Conservation (phyloP, 2,888 invertebrate genomes). For the Oscheius myriophilus region DNA sequence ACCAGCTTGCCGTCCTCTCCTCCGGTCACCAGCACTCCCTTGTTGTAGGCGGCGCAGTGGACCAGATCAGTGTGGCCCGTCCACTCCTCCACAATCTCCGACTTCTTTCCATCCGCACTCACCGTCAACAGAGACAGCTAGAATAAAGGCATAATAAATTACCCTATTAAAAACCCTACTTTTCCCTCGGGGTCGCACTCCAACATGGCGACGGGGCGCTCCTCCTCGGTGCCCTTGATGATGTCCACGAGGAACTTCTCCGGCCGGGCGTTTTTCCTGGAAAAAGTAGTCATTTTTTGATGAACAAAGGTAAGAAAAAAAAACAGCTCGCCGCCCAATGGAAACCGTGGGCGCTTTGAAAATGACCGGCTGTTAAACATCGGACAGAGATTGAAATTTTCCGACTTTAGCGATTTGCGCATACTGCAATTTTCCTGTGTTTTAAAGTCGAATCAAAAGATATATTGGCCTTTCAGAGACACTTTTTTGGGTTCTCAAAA, state of each 20-base stretch:
- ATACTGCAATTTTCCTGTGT: too few species aligned
- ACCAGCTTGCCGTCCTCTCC: conserved; percentile 47
- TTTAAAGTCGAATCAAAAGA: too few species aligned
- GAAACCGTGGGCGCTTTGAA: too few species aligned
- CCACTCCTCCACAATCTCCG: conserved; percentile 32
- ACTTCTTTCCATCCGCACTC: conserved; percentile 27
- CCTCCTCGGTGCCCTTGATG: conserved; percentile 28
- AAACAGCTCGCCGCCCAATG: too few species aligned
- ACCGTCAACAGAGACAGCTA: conserved; percentile 22
- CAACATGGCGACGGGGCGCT: conserved; percentile 30
- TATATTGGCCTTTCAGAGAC: too few species aligned
- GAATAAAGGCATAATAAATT: background rate
- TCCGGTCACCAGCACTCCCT: conserved; percentile 37
- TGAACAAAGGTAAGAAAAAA: too few species aligned
- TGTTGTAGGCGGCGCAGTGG: conserved; percentile 24
- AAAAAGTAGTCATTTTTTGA: too few species aligned
- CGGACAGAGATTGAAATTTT: too few species aligned
- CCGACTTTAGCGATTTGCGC: too few species aligned
- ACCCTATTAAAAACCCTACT: background rate
- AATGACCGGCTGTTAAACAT: too few species aligned
- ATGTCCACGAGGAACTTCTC: conserved; percentile 31
- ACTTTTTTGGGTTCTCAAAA: too few species aligned
- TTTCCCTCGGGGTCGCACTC: conserved; percentile 32
- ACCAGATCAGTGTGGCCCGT: conserved; percentile 31
- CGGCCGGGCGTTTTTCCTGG: conserved; percentile 22